These are phyloP conservation scores for Mastomys natalensis DNA, from an alignment of 2,113 vertebrate genomes.

Conservation along the genomic window DNA sequence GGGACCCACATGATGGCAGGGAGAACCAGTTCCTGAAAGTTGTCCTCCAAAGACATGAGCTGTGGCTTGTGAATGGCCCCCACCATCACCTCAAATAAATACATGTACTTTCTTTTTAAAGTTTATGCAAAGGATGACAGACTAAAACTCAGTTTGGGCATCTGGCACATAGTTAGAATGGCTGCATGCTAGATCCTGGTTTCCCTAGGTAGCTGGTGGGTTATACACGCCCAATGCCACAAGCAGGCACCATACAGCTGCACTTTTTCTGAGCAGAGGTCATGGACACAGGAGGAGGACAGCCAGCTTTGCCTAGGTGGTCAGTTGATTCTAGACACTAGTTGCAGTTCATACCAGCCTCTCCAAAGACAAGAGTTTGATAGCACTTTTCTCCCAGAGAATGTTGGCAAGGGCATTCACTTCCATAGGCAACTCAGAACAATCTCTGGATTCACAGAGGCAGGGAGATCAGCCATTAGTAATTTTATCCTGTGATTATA, in stretches of 20 bases:
- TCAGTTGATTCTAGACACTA: rapidly evolving
- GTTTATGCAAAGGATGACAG: background rate
- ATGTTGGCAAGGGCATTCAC: background rate
- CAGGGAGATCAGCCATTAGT: background rate
- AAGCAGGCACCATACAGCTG: background rate
- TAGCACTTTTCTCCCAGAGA: background rate
- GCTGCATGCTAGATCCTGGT: background rate
- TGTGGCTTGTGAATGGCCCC: background rate
- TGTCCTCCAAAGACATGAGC: background rate
- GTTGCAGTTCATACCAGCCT: background rate
- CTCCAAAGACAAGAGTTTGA: background rate
- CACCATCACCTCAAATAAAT: background rate
- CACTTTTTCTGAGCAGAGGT: background rate
- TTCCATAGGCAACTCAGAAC: constrained; percentile 8
- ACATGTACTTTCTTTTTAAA: background rate
- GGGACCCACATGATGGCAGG: background rate
- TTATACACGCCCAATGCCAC: too few species aligned
- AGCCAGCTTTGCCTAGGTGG: background rate
- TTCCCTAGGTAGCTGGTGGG: background rate
- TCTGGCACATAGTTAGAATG: background rate
- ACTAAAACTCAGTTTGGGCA: background rate
- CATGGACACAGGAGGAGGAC: background rate
- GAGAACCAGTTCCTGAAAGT: background rate
- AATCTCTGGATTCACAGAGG: background rate
- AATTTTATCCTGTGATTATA: background rate